These are phyloP conservation scores for Agriotes lineatus DNA, from an alignment of 2,888 invertebrate species.

Conservation along the genomic window DNA sequence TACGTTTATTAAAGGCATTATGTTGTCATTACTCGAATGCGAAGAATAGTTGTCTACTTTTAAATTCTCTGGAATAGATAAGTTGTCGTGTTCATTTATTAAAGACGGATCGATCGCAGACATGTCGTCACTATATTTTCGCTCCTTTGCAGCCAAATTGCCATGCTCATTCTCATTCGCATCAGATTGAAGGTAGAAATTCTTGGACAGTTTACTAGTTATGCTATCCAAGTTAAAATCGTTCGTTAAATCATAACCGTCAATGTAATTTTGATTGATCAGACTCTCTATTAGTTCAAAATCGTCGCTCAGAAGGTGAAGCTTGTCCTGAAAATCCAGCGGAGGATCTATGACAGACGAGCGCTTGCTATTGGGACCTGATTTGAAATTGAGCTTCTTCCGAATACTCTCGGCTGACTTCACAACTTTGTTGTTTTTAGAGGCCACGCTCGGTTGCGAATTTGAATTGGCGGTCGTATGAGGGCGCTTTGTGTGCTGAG, in stretches of 20 bases:
- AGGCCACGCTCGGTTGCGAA: constrained; percentile 39
- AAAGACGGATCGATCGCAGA: constrained; percentile 71
- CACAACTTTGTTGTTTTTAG: constrained; percentile 37
- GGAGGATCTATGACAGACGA: constrained; percentile 66
- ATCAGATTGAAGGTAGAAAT: constrained; percentile 22
- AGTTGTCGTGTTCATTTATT: constrained; percentile 79
- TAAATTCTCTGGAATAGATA: constrained; percentile 68
- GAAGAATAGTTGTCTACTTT: constrained; percentile 55
- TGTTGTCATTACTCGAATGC: constrained; percentile 53
- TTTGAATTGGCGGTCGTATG: constrained; percentile 61
- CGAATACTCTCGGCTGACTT: constrained; percentile 41
- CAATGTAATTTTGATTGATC: constrained; percentile 53
- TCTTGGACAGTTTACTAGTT: constrained; percentile 35
- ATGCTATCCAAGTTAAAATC: constrained; percentile 40
- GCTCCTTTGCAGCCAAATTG: constrained; percentile 21
- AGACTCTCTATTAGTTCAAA: constrained; percentile 63
- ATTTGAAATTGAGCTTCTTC: constrained; percentile 16
- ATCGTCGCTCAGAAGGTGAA: constrained; percentile 55
- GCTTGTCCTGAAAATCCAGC: constrained; percentile 63
- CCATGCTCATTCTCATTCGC: constrained; percentile 23
- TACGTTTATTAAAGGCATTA: constrained; percentile 34
- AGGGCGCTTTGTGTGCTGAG: constrained; percentile 56
- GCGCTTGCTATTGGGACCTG: constrained; percentile 52
- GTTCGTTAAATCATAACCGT: constrained; percentile 35
- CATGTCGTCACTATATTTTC: constrained; percentile 56